These are phyloP conservation scores for Neofelis nebulosa DNA, from an alignment of 2,113 vertebrate species.

Conservation along the genomic window DNA sequence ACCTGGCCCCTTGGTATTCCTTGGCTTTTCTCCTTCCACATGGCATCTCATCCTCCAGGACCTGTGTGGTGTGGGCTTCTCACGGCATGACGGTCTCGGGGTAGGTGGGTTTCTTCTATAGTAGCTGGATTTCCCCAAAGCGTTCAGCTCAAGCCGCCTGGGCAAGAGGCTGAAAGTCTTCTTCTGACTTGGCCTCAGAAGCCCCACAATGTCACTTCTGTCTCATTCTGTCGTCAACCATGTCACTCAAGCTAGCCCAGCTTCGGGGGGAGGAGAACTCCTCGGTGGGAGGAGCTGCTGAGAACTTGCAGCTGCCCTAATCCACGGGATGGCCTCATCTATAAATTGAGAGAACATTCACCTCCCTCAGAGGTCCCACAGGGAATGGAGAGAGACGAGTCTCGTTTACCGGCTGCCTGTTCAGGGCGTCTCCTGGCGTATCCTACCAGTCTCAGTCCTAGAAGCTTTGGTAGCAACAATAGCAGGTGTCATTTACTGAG, in stretches of 20 bases:
- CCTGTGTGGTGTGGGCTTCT: neutral
- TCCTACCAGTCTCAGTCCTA: neutral
- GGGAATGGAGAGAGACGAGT: neutral
- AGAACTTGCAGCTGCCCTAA: neutral
- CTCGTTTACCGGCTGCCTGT: neutral
- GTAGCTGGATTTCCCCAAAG: neutral
- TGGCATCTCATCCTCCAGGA: neutral
- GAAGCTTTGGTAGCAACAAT: neutral
- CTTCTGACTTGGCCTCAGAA: neutral
- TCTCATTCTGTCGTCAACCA: neutral
- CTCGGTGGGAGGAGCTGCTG: neutral
- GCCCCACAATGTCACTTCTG: neutral
- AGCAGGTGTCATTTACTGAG: neutral
- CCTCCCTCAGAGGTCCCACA: neutral
- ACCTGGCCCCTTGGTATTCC: neutral
- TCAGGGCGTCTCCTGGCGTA: neutral
- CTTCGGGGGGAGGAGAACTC: neutral
- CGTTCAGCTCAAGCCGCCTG: neutral
- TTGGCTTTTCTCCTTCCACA: neutral
- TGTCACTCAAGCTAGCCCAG: neutral
- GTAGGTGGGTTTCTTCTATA: neutral
- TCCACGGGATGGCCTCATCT: neutral
- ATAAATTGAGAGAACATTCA: neutral
- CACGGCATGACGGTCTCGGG: neutral
- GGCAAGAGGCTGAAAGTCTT: neutral